Evolutionary conservation across 1,140 invertebrate genomes (phyloP), one percentile per base, ranked within the genome.

Genomic region (Drosophila asahinai): DNA sequence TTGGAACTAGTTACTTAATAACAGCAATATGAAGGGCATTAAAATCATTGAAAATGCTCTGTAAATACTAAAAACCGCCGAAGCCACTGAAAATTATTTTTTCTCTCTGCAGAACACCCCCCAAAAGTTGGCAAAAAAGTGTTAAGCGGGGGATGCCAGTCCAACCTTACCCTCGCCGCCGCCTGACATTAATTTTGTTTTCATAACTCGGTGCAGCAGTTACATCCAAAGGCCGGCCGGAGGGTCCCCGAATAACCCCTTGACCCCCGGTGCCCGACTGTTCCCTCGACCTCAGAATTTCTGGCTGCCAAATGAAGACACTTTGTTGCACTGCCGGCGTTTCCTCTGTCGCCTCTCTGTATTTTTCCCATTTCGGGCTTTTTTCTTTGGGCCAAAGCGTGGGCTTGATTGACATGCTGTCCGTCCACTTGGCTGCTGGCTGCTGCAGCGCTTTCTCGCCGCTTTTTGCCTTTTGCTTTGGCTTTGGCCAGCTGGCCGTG

Each of bases 101-200:
- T 52, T 36, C 11, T 65, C 63, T 22, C 40, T 38, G 47, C 67
- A 25, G 11, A 33, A 27, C 4, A 3, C 2, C 22, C 45, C 30
- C 17, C 27, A 33, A 25, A 38, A 17, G 42, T 68, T 22, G 42
- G 49, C 22, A 2, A 36, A 43, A 52, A 52, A 55, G 42, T 48
- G 52, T 42, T 51, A 22, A 38, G 38, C 5, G 45, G 30, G 57
- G 30, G 9, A 33, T 38, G 43, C 40, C 57, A 11, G 22, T 54
- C 52, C 60, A 45, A 12, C 19, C 30, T 73, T 55, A 73, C 54
- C 54, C 70, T 51, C 54, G 43, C 58, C 58, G 70, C 58, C 54
- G 78, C 49, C 84, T 87, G 84, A 89, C 83, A 87, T 89, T 87
- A 87, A 87, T 87, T 87, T 89, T 84, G 83, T 87, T 87, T 87